A percentile compares a stretch with the other conserved stretches of the same genome.
phyloP scores from a whole-genome alignment of 2,797 vertebrate genomes.

The Sorex maritimensis region DNA sequence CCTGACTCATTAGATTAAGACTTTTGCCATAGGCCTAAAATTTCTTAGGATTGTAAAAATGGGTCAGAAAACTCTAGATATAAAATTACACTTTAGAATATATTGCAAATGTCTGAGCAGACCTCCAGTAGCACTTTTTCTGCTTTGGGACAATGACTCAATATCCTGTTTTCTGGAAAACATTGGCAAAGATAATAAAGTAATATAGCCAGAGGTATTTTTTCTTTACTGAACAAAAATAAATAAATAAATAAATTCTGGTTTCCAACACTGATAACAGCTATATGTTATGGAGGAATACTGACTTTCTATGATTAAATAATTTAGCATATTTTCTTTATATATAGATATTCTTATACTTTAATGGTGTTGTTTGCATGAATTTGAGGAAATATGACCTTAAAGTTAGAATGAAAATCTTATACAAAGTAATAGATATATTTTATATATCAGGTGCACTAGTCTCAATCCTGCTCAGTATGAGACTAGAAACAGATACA shows the following conservation, averaged over 20 bases:
- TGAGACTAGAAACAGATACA: background rate
- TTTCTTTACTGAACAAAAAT: conserved; percentile 76
- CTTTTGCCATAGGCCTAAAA: conserved; percentile 70
- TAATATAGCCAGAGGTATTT: conserved; percentile 69
- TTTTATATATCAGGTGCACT: background rate
- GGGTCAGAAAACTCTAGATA: conserved; percentile 73
- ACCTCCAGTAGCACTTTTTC: conserved; percentile 37
- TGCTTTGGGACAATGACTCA: conserved; percentile 78
- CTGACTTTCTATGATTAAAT: conserved; percentile 65
- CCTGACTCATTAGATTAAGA: conserved; percentile 69
- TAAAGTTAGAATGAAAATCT: conserved; percentile 10
- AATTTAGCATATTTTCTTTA: conserved; percentile 52
- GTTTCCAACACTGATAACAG: conserved; percentile 71
- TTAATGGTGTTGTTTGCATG: conserved; percentile 14
- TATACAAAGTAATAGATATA: background rate
- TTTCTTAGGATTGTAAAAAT: conserved; percentile 68
- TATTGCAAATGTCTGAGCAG: conserved; percentile 73
- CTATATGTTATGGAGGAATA: conserved; percentile 42
- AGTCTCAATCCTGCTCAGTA: background rate
- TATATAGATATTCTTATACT: conserved; percentile 41
- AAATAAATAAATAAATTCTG: conserved; percentile 65
- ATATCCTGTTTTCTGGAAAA: conserved; percentile 66
- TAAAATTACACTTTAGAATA: conserved; percentile 78
- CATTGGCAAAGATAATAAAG: conserved; percentile 71
- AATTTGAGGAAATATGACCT: background rate